phyloP scores from a whole-genome alignment of 2,113 vertebrate genomes.

The Campylomormyrus tamandua region DNA sequence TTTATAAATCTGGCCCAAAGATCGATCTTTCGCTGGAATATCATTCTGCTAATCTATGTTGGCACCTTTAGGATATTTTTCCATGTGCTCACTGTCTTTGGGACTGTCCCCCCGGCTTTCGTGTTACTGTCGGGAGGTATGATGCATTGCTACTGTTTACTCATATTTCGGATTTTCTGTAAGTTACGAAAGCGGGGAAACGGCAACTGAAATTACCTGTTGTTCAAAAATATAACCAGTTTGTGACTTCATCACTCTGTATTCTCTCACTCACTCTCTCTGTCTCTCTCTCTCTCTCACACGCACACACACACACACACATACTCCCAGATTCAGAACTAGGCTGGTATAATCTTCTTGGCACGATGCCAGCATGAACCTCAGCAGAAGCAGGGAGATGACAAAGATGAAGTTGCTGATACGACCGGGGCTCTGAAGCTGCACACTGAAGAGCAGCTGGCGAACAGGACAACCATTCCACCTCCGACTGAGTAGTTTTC shows the following conservation, averaged over 20 bases:
- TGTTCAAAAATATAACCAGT: neutral
- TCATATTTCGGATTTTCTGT: neutral
- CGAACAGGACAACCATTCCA: no score
- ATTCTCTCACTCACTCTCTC: neutral
- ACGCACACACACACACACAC: neutral
- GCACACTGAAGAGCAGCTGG: no score
- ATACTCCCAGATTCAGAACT: neutral
- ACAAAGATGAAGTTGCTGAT: neutral
- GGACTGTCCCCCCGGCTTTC: no score
- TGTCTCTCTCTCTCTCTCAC: neutral
- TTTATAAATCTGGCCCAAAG: no score
- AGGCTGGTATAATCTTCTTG: neutral
- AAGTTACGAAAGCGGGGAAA: neutral
- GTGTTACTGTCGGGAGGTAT: neutral
- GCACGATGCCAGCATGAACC: neutral
- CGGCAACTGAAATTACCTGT: neutral
- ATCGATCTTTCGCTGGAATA: no score
- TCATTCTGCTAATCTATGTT: no score
- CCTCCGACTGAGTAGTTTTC: neutral
- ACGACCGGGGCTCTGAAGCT: no score
- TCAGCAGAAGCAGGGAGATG: neutral
- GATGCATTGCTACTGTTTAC: neutral
- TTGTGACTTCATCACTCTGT: neutral
- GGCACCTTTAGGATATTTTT: neutral
- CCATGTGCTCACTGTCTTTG: no score